These are phyloP conservation scores for Polyommatus icarus DNA, from an alignment of 2,888 invertebrate species.

Conservation along the genomic window DNA sequence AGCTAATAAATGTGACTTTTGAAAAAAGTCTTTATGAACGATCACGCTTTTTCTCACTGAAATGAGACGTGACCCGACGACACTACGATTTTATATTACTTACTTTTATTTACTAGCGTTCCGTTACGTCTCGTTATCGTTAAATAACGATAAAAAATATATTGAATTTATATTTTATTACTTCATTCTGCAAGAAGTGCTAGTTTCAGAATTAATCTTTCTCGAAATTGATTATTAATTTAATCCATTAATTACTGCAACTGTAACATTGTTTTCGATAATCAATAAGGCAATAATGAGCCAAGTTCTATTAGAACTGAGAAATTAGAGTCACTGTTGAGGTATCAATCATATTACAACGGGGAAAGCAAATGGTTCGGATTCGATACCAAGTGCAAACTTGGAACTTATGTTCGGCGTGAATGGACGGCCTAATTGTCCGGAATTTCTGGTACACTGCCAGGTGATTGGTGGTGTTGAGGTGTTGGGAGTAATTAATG, in stretches of 20 bases:
- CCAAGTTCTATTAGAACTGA: slow-evolving; percentile 45
- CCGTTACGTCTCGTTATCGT: no score
- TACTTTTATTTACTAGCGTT: no score
- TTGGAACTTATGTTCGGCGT: slow-evolving; percentile 10
- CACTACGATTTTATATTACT: no score
- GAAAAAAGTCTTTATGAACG: not conserved
- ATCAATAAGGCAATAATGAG: slow-evolving; percentile 53
- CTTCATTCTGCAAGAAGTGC: not conserved
- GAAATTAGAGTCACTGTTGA: slow-evolving; percentile 51
- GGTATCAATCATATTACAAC: slow-evolving; percentile 61
- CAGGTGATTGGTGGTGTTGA: not conserved
- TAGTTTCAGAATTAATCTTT: not conserved
- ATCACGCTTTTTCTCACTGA: not conserved
- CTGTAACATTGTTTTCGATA: slow-evolving; percentile 54
- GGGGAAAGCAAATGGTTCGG: slow-evolving; percentile 34
- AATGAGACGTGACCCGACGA: no score
- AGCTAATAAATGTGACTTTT: not conserved
- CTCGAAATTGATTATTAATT: slow-evolving; percentile 35
- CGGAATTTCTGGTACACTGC: slow-evolving; percentile 8
- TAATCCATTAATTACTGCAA: slow-evolving; percentile 55
- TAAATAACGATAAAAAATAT: no score
- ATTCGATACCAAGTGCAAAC: slow-evolving; percentile 24
- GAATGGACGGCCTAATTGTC: slow-evolving; percentile 12
- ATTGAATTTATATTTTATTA: no score
- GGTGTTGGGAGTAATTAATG: not conserved